Evolutionary conservation across 1,140 invertebrate species (phyloP).

Genomic region (Bombus haemorrhoidalis): DNA sequence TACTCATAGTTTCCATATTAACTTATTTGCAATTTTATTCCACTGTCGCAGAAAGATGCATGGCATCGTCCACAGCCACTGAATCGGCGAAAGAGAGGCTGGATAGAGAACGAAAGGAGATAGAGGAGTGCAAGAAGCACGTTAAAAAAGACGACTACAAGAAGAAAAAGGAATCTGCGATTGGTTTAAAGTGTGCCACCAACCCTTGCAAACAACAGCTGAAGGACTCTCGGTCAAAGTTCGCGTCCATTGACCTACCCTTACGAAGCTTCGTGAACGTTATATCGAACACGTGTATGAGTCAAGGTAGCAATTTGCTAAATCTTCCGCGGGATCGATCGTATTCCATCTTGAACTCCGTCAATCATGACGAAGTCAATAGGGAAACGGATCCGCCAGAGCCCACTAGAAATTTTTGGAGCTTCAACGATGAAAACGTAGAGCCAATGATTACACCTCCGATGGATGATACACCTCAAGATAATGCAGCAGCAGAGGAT

Average conservation of each 20-base stretch:
- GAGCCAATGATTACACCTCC: slow-evolving; percentile 3
- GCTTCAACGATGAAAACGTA: not conserved
- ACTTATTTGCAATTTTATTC: not conserved
- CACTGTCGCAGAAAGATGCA: slow-evolving; percentile 4
- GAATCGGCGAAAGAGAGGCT: not conserved
- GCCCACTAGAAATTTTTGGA: not conserved
- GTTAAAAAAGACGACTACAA: not conserved
- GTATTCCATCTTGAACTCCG: slow-evolving; percentile 2
- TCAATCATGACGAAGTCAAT: slow-evolving; percentile 14
- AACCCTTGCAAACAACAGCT: slow-evolving; percentile 16
- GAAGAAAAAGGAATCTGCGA: not conserved
- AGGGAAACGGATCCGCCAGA: not conserved
- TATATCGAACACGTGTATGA: not conserved
- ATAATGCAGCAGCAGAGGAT: not conserved
- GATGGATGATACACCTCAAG: not conserved
- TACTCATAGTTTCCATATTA: too few species aligned
- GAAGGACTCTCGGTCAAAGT: not conserved
- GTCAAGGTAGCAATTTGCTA: not conserved
- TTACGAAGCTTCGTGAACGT: not conserved
- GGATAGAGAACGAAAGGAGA: slow-evolving; percentile 52
- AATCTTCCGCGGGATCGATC: slow-evolving; percentile 26
- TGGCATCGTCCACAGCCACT: not conserved
- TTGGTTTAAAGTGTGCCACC: not conserved
- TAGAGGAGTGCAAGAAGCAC: slow-evolving; percentile 53
- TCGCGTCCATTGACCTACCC: not conserved